Base-by-base conservation (phyloP, 2,888 invertebrate genomes). In the Hetaerina titia region DNA sequence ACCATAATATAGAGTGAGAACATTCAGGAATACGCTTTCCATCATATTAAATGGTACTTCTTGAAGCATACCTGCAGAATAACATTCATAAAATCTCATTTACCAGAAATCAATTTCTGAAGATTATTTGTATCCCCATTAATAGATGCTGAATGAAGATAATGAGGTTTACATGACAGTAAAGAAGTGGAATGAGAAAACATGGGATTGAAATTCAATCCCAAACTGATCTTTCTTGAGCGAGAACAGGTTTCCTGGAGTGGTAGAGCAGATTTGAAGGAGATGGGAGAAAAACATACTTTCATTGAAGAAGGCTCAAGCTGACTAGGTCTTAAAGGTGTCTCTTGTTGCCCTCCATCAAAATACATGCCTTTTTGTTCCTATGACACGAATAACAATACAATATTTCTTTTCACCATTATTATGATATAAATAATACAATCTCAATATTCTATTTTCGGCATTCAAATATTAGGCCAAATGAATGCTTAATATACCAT, bases 111-210 rank as follows among this genome's bases (percentile, higher is more conserved):
- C 13, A 22, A 2, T 56, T 22, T 9, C 45, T 74, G 92, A 11
- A 92, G 74, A 8, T 13, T n/a, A 11, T 17, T 56, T 25, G 11
- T 7, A 15, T 69, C 60, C 25, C 69, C 92, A 69, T 69, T 74
- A 22, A 92, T 92, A 56, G 92, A 45, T 17, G 69, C 64, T 45
- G 92, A 69, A 69, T 92, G 92, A 74, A 92, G 74, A 11, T 15
- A 56, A 11, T 19, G 56, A 92, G 69, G 69, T 2, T 57, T 22
- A 57, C 0, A 4, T 56, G 92, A 13, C 45, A 4, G 13, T 22
- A 69, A 69, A 89, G 89, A 56, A 15, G 92, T 22, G 25, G 19
- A 22, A 11, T 57, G 2, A 8, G 92, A 56, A 22, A 56, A 74
- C 56, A 74, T 9, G n/a, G 92, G 69, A 69, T 74, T n/a, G 2